Evolutionary conservation across 2,113 vertebrate species (phyloP), one percentile per base, ranked within the genome.

Genomic region (Gallinago media): DNA sequence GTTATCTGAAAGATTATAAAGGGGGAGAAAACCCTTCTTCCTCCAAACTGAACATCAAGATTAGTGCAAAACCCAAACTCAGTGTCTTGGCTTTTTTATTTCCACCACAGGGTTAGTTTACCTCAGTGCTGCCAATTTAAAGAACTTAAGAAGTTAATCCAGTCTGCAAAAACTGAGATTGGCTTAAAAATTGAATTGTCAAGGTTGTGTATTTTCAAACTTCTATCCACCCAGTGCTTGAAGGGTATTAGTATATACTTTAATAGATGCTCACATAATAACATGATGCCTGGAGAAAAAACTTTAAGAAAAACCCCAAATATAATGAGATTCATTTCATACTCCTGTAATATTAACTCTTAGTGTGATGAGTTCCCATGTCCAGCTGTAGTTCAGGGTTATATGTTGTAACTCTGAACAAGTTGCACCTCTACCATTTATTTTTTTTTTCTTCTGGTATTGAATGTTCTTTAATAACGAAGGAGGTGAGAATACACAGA

Each of bases 281-380:
- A 96, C 96, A 97, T 14, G 95, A 97, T 96, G 96, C 96, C 96
- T 93, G 95, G 96, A 96, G 68, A 32, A 58, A 70, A 34, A 85
- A 54, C 94, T 97, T 97, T 95, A 97, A 95, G 95, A 96, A 97
- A 96, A 86, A 15, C 68, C 90, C 92, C 90, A 59, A 61, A 86
- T 88, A 38, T 46, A 49, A 74, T 20, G 76, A 92, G 73, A 90
- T 66, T 84, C 79, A 92, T 93, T 92, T 95, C 88, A 88, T 86
- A 38, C 27, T 85, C 55, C 4, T 62, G 46, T 56, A 74, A 55
- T 52, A 29, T 70, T 85, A 92, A 85, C 29, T 74, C 47, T 55
- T 49, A 50, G 75, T 62, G 68, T 70, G 46, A 11, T 63, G 63
- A 88, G 21, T 63, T 61, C 55, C 65, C 18, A 2, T 77, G 63